A percentile compares a stretch with the other conserved stretches of the same genome.
Evolutionary conservation across 2,797 vertebrate species (phyloP).

Genomic region (Petrocephalus schoutedeni): DNA sequence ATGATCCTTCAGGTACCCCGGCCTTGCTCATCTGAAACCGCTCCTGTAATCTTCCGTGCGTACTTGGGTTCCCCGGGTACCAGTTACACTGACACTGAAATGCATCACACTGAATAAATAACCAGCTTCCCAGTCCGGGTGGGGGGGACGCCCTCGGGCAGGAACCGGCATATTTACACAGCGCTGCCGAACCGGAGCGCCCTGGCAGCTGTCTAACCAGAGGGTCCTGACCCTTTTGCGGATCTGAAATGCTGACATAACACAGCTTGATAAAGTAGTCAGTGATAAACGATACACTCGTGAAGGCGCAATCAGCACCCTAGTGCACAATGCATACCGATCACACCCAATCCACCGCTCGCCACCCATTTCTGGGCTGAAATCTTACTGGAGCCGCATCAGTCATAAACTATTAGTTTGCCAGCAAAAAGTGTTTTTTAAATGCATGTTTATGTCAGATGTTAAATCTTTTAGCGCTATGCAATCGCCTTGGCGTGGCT

Average conservation of each 20-base stretch:
- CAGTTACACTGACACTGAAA: conserved; percentile 46
- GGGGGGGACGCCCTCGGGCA: conserved; percentile 37
- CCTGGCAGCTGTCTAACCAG: not conserved
- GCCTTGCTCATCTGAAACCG: conserved; percentile 42
- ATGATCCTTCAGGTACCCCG: conserved; percentile 32
- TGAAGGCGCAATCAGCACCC: not conserved
- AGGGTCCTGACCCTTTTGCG: not conserved
- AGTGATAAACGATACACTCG: not conserved
- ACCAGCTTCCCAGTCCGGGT: conserved; percentile 35
- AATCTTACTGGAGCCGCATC: not conserved
- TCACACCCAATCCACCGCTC: not conserved
- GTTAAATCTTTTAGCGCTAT: not conserved
- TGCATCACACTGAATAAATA: conserved; percentile 53
- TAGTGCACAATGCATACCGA: not conserved
- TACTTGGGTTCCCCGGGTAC: conserved; percentile 47
- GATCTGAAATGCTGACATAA: not conserved
- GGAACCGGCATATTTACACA: conserved; percentile 38
- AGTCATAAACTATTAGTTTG: not conserved
- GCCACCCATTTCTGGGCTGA: not conserved
- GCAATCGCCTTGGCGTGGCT: not conserved
- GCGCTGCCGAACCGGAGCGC: not conserved
- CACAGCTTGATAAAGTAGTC: not conserved
- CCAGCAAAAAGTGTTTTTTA: not conserved
- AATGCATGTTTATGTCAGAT: not conserved
- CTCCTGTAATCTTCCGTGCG: conserved; percentile 14